Evolutionary conservation across 2,888 invertebrate genomes (phyloP), one percentile per base, ranked within the genome.

Genomic region (Luperina nickerlii): DNA sequence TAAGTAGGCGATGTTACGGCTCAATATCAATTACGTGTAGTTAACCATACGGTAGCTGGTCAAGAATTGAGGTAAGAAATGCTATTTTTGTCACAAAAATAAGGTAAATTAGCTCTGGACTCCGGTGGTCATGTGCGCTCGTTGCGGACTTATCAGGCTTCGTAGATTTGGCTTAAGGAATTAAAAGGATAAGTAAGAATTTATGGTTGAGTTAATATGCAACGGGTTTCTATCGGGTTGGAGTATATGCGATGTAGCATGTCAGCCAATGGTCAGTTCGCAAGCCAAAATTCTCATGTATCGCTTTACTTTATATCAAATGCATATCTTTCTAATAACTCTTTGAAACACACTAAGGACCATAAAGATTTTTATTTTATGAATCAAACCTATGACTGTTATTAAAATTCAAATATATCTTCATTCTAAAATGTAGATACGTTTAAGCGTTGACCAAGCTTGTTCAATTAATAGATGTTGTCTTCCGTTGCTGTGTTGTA

Each of bases 71-170:
- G 88, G 92, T 94, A 95, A 95, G 94, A 94, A 92, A 95, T 93
- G 95, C 94, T 97, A 97, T 96, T 97, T 97, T 97, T 97, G 95
- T 95, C 96, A 96, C 95, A 92, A 93, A 93, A 92, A 92, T 93
- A 95, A 94, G 92, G 92, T 94, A 92, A 92, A 92, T 92, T 93
- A 93, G 94, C 95, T 95, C 93, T 93, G 94, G 92, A 91, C 91
- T 91, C 95, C 96, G 96, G 96, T 96, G 96, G 96, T 95, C 96
- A 92, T 89, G 90, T 92, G 90, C 88, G 93, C 90, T 83, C 81
- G 83, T 86, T 90, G 82, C 88, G 83, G 72, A 86, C 85, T 84
- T 78, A 70, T 81, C 74, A 74, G 86, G 77, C 86, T 79, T 70
- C 74, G 81, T 82, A 76, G 75, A 15, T 68, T 68, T 68, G 63